Percentiles rank a stretch among this genome's conserved stretches.
These are phyloP conservation scores for Torymus texanus DNA, from an alignment of 2,888 invertebrate genomes.

Conservation along the genomic window DNA sequence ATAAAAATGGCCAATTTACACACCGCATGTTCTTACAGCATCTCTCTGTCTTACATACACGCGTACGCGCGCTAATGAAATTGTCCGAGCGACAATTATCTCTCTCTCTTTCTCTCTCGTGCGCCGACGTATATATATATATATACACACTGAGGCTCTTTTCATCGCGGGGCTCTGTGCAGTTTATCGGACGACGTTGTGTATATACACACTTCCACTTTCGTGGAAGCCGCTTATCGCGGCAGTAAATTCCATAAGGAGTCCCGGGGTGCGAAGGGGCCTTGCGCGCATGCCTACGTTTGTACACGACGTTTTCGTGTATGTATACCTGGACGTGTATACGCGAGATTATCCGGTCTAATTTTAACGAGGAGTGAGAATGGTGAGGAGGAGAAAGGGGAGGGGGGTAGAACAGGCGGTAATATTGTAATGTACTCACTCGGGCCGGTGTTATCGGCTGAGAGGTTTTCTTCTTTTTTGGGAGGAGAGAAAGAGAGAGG, in stretches of 20 bases:
- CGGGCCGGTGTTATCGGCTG: not conserved
- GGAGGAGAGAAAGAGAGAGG: too few species aligned
- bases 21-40: too few species aligned
- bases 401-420: not conserved
- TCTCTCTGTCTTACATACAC: too few species aligned
- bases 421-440: constrained; percentile 36
- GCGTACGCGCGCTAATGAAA: constrained; percentile 36
- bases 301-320: not conserved
- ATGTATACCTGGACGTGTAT: not conserved
- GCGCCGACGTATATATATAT: not conserved
- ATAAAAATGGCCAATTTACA: too few species aligned
- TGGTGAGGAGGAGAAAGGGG: not conserved
- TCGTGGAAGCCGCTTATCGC: constrained; percentile 15
- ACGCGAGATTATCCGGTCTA: constrained; percentile 41
- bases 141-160: not conserved
- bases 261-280: too few species aligned
- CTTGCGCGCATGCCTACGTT: too few species aligned
- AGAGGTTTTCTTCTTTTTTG: not conserved
- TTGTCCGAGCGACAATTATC: constrained; percentile 38
- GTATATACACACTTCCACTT: constrained; percentile 8
- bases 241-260: constrained; percentile 36
- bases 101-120: not conserved
- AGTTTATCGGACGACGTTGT: constrained; percentile 1
- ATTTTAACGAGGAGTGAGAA: constrained; percentile 30
- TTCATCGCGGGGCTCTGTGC: not conserved